Base-by-base conservation (phyloP, 2,113 vertebrate genomes). In the Ginglymostoma cirratum region DNA sequence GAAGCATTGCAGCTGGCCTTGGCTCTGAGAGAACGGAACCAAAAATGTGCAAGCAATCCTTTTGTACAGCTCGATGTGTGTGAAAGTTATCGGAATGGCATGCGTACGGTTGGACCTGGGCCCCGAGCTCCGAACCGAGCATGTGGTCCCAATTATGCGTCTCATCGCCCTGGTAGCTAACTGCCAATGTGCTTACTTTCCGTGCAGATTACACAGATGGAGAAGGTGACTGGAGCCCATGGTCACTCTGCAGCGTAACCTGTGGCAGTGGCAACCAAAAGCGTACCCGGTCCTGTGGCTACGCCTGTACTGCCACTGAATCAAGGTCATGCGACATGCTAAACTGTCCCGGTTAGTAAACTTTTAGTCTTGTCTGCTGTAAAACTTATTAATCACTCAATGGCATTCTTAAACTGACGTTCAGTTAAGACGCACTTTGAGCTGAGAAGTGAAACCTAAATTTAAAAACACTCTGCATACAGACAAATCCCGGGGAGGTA, bases 241-340 rank as follows among this genome's bases (percentile, higher is more conserved):
- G 99, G 99, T 99, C 99, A 15, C 96, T 97, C 0, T 99, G 99
- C 96, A 99, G 99, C 0, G 98, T 99, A 96, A 99, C 98, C 96
- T 99, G 99, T 24, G 98, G 99, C 6, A 98, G 98, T 0, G 99
- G 99, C 86, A 99, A 96, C 96, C 99, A 99, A 98, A 99, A 99
- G 97, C 98, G 99, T 96, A 99, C 98, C 0, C 96, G 99, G 96
- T 98, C 99, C 14, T 99, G 99, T 0, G 99, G 99, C 0, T 99
- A 99, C 0, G 99, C 99, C 42, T 99, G 99, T 96, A 99, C 98
- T 0, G 99, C 99, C 52, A 99, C 99, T 0, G 99, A 99, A 97
- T 99, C 99, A 0, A 98, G 99, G 30, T 99, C 98, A 0, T 99
- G 99, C 34, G 99, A 99, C 96, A 97, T 98, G 97, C 99, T 98